phyloP scores from a whole-genome alignment of 2,113 vertebrate species.

The Lepisosteus osseus region DNA sequence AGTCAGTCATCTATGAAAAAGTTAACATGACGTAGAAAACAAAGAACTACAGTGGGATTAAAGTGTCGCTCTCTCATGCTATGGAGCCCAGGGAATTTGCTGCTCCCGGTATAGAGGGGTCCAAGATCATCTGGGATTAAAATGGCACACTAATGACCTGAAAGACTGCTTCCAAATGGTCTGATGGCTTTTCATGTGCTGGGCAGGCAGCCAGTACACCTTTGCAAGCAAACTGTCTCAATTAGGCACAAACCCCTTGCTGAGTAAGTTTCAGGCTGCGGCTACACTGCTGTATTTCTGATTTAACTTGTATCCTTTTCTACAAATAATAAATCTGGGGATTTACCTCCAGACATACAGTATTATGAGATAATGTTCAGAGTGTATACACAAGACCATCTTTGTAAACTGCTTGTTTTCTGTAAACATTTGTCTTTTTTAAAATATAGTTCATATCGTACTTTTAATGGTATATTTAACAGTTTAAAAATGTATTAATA shows the following conservation, averaged over 20 bases:
- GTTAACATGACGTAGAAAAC: slow-evolving; percentile 37
- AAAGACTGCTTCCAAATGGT: slow-evolving; percentile 47
- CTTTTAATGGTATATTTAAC: no score
- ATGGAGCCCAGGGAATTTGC: slow-evolving; percentile 39
- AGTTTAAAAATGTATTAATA: no score
- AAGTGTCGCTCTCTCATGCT: slow-evolving; percentile 48
- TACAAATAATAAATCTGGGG: not conserved
- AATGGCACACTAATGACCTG: slow-evolving; percentile 61
- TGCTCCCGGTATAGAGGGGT: slow-evolving; percentile 35
- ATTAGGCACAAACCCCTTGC: slow-evolving; percentile 55
- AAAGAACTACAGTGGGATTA: slow-evolving; percentile 56
- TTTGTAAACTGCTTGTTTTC: not conserved
- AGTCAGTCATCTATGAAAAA: slow-evolving; percentile 56
- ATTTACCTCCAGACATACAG: not conserved
- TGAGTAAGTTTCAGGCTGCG: slow-evolving; percentile 39
- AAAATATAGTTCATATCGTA: no score
- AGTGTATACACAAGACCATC: not conserved
- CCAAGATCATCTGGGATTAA: slow-evolving; percentile 55
- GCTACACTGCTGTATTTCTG: slow-evolving; percentile 17
- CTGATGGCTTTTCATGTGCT: slow-evolving; percentile 41
- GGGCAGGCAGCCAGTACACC: slow-evolving; percentile 52
- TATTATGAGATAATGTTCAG: slow-evolving; percentile 5
- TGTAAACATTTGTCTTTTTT: not conserved
- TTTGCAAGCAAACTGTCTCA: slow-evolving; percentile 52
- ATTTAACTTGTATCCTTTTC: slow-evolving; percentile 6